Percentiles rank a stretch among this genome's conserved stretches.
Evolutionary conservation across 2,888 invertebrate genomes (phyloP).

Genomic region (Cremastobaeus sp.): DNA sequence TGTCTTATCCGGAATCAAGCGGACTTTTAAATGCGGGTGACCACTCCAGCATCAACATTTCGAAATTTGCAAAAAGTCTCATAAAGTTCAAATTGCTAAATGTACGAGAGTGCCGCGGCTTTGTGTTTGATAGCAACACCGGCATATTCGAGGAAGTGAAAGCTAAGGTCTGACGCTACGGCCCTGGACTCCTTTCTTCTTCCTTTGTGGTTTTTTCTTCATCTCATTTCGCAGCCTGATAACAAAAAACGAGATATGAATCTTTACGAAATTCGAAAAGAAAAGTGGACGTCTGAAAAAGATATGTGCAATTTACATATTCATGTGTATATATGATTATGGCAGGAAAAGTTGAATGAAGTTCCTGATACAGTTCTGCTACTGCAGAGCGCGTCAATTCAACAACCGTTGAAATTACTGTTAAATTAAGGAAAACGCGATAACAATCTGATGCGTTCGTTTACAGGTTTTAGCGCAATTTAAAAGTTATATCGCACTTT

Average conservation of each 20-base stretch:
- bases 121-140: constrained; percentile 48
- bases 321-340: neutral
- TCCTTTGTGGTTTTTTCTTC: constrained; percentile 30
- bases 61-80: constrained; percentile 32
- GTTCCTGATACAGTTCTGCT: too few relatives aligned
- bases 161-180: constrained; percentile 72
- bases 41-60: constrained; percentile 15
- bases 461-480: too few relatives aligned
- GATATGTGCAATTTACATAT: neutral
- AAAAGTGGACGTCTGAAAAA: constrained; percentile 22
- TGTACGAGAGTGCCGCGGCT: constrained; percentile 32
- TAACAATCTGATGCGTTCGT: too few relatives aligned
- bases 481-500: too few relatives aligned
- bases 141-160: constrained; percentile 70
- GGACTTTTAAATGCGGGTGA: too few relatives aligned
- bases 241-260: constrained; percentile 36
- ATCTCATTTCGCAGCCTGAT: constrained; percentile 52
- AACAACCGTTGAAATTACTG: too few relatives aligned
- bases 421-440: too few relatives aligned
- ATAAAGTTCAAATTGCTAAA: constrained; percentile 22
- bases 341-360: too few relatives aligned
- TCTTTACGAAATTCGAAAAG: constrained; percentile 40
- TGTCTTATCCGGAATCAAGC: too few relatives aligned
- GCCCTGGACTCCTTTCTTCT: constrained; percentile 64
- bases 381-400: too few relatives aligned